Evolutionary conservation across 2,888 invertebrate genomes (phyloP).

Genomic region (Volucella inflata): DNA sequence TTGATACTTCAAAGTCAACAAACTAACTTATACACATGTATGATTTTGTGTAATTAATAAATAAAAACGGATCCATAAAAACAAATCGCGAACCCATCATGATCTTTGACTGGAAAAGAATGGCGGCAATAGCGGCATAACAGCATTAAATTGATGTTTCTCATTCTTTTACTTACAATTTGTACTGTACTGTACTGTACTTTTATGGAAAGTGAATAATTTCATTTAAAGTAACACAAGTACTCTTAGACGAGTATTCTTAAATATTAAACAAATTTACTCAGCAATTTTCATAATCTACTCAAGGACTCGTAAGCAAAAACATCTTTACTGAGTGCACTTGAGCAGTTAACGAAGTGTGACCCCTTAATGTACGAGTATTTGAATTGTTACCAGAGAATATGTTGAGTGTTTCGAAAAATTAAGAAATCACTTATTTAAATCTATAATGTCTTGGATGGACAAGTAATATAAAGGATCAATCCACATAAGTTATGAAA

Average conservation of each 20-base stretch:
- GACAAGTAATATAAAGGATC: slow-evolving; percentile 42
- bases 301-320: slow-evolving; percentile 29
- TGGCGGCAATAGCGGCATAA: too few relatives aligned
- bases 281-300: slow-evolving; percentile 23
- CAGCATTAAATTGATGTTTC: too few relatives aligned
- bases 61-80: too few relatives aligned
- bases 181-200: too few relatives aligned
- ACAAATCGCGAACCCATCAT: too few relatives aligned
- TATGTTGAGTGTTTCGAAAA: slow-evolving; percentile 41
- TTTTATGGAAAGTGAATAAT: too few relatives aligned
- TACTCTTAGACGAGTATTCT: neutral
- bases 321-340: slow-evolving; percentile 20
- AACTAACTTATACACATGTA: too few relatives aligned
- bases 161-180: too few relatives aligned
- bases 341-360: slow-evolving; percentile 41
- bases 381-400: slow-evolving; percentile 18
- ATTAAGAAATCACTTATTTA: slow-evolving; percentile 31
- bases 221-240: too few relatives aligned
- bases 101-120: too few relatives aligned
- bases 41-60: too few relatives aligned
- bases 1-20: too few relatives aligned
- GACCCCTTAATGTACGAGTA: neutral
- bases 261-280: slow-evolving; percentile 11
- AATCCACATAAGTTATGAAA: slow-evolving; percentile 7
- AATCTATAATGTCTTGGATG: slow-evolving; percentile 15